Evolutionary conservation across 1,140 invertebrate species (phyloP), one percentile per base, ranked within the genome.

Genomic region (Nixonia krombeini): DNA sequence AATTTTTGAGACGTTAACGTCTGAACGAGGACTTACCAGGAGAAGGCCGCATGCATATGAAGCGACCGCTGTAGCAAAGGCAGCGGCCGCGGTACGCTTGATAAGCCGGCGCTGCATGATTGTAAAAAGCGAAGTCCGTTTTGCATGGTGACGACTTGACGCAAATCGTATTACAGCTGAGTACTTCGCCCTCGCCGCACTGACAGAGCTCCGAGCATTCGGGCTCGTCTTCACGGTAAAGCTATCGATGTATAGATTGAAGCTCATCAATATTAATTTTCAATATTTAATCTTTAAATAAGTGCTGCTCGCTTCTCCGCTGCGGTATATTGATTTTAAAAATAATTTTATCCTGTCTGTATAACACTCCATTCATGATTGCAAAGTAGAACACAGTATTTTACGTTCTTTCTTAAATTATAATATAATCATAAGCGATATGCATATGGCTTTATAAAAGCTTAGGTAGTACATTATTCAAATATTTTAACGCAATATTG

Each of bases 41-140:
- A 59, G 90, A 89, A 49, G 94, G 94, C 72, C 93, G 90, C 91
- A 94, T 95, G 84, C 94, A 96, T 82, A 96, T 94, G 83, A 96
- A 96, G 57, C 90, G 89, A 18, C 94, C 94, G 23, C 93, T 94
- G 83, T 96, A 96, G 83, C 94, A 96, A 55, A 96, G 89, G 82
- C 94, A 96, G 42, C 93, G 90, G 8, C 94, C 94, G 7, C 94
- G 87, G 78, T 92, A 94, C 13, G 94, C 93, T 80, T 95, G 93
- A 84, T 95, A 96, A 51, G 93, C 91, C 4, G 94, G 93, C 1
- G 93, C 92, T 12, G 92, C 91, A 84, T 96, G 94, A 78, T 93
- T 94, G 86, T 96, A 96, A 80, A 93, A 93, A 21, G 94, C 94
- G 57, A 93, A 90, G 63, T 92, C 90, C 1, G 93, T 94, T 72